Conservation (phyloP, 2,888 invertebrate species). For the Ormyrus nitidulus region DNA sequence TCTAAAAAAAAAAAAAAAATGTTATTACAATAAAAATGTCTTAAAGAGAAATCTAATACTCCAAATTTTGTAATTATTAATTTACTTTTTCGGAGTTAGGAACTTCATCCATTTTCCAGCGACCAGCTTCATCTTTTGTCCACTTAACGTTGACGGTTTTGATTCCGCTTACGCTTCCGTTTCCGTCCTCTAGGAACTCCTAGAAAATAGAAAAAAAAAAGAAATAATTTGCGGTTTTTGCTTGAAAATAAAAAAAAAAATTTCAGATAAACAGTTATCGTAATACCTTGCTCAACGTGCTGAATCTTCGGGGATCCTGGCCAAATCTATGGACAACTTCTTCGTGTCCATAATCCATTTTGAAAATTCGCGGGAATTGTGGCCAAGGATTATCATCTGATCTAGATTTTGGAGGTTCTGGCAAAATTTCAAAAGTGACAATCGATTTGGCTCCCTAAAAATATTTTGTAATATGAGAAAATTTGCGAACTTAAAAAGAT, state of each 20-base stretch:
- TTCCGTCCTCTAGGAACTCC: slow-evolving; percentile 93
- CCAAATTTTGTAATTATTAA: slow-evolving; percentile 11
- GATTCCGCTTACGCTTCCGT: slow-evolving; percentile 93
- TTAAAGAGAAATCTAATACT: too few relatives aligned
- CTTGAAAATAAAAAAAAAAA: too few relatives aligned
- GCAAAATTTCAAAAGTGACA: slow-evolving; percentile 97
- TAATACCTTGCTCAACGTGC: slow-evolving; percentile 89
- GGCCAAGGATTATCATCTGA: slow-evolving; percentile 98
- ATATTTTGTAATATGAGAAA: neutral
- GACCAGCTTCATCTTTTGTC: slow-evolving; percentile 92
- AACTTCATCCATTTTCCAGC: slow-evolving; percentile 95
- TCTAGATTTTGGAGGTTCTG: slow-evolving; percentile 89
- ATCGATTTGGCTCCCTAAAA: slow-evolving; percentile 91
- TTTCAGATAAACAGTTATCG: too few relatives aligned
- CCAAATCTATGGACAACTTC: slow-evolving; percentile 88
- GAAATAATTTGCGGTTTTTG: too few relatives aligned
- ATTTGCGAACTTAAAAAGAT: slow-evolving; percentile 20
- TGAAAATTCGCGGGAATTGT: slow-evolving; percentile 97
- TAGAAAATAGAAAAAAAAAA: slow-evolving; percentile 63
- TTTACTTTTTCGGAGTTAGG: slow-evolving; percentile 83
- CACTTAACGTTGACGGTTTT: slow-evolving; percentile 94
- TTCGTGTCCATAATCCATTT: slow-evolving; percentile 98
- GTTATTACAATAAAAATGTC: too few relatives aligned
- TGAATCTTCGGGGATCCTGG: slow-evolving; percentile 94
- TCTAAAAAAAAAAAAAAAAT: slow-evolving; percentile 66